phyloP scores from a whole-genome alignment of 1,140 invertebrate genomes.

The Drosophila ercepeae region DNA sequence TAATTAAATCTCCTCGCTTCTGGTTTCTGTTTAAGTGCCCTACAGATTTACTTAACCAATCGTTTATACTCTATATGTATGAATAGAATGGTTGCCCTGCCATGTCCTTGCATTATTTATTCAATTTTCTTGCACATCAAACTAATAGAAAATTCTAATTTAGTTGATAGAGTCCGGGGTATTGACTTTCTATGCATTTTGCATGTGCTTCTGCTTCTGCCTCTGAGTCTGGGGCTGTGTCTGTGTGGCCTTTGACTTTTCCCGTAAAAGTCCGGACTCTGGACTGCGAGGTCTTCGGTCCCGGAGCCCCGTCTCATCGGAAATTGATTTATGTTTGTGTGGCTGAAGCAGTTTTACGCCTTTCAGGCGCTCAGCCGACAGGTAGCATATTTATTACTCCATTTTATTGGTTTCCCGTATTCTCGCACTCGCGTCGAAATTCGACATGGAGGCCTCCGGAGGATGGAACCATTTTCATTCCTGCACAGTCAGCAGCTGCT shows the following conservation, averaged over 20 bases:
- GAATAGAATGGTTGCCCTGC: not conserved
- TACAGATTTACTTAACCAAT: slow-evolving; percentile 19
- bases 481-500: slow-evolving; percentile 33
- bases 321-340: slow-evolving; percentile 59
- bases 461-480: slow-evolving; percentile 1
- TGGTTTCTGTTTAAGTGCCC: not conserved
- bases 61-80: not conserved
- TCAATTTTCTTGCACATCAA: slow-evolving; percentile 63
- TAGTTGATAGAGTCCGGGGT: slow-evolving; percentile 16
- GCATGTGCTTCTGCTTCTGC: slow-evolving; percentile 22
- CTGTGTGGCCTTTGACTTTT: slow-evolving; percentile 29
- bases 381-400: slow-evolving; percentile 71
- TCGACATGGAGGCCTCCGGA: not conserved
- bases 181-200: slow-evolving; percentile 64
- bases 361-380: slow-evolving; percentile 55
- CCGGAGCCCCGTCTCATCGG: slow-evolving; percentile 29
- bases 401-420: slow-evolving; percentile 57
- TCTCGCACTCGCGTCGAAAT: not conserved
- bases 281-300: not conserved
- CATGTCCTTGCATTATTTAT: slow-evolving; percentile 53
- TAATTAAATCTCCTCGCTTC: slow-evolving; percentile 13
- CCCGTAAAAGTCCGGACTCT: not conserved
- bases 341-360: slow-evolving; percentile 59
- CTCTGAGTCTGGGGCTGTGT: not conserved
- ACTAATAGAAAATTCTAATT: slow-evolving; percentile 70